Base-by-base conservation (phyloP, 2,888 invertebrate genomes). In the Zootermopsis nevadensis region DNA sequence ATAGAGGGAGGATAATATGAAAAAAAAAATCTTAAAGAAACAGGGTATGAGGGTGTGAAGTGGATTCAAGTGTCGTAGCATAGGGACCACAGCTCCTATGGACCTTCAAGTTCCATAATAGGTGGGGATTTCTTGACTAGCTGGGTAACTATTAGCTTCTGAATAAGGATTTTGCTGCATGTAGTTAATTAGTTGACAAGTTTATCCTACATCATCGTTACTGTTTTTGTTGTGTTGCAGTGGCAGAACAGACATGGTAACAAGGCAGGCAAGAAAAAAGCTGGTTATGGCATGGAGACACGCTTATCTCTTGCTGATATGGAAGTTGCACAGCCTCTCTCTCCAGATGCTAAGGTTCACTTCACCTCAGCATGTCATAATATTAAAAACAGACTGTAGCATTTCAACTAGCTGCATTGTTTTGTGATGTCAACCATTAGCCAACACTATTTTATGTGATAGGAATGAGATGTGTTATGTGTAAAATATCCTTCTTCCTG, bases 251-350 rank as follows among this genome's bases (percentile, higher is more conserved):
- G 53, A 27, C n/a, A 82, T 33, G 72, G 89, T 88, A 89, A 27
- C 91, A 90, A 86, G 22, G 8, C n/a, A 6, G 38, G 81, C 0
- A 42, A 81, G 31, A 67, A 67, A 42, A 35, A 80, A 35, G 79
- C 80, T 38, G 84, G 82, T n/a, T 82, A 82, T 31, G 84, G 84
- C 7, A 35, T 24, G 15, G 38, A 79, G 53, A 38, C 66, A 24
- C 74, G 76, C 38, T 53, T n/a, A 7, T 76, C 81, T n/a, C 8
- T 90, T 0, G 89, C 89, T 1, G 89, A 91, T 15, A 92, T 94
- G 91, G 94, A 94, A 76, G 89, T 90, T 79, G 89, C 92, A 0
- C 93, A 94, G 86, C 89, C 88, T 0, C 89, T 94, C n/a, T 93
- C 93, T 3, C 88, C 90, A 60, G 91, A 93, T 85, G 89, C 92